Evolutionary conservation across 2,113 vertebrate species (phyloP), one percentile per base, ranked within the genome.

Genomic region (Mugil cephalus): DNA sequence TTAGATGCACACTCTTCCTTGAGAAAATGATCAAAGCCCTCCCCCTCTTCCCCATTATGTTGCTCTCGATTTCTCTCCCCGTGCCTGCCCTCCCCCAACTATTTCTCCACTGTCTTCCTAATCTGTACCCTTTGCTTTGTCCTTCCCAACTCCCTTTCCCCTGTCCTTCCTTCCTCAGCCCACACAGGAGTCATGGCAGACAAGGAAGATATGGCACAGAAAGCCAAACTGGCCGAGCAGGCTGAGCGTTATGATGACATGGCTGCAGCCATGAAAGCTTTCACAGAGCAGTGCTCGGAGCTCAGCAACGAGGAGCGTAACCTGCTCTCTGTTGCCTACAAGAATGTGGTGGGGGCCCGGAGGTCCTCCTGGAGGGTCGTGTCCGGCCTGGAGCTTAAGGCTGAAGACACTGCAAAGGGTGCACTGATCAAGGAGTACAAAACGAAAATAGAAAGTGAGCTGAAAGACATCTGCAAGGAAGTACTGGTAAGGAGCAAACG

Each of bases 231-330:
- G 94, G 94, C 97, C 10, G 97, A 99, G 94, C 97, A 98, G 94
- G 96, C 96, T 68, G 98, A 99, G 91, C 96, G 97, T 84, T 99
- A 98, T 1, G 96, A 98, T 69, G 97, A 99, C 94, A 99, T 98
- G 97, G 97, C 96, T 46, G 91, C 91, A 55, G 93, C 93, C 89
- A 99, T 99, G 98, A 99, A 98, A 90, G 83, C 88, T 7, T 95
- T 98, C 82, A 96, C 96, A 17, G 94, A 97, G 92, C 87, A 92
- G 87, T 93, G 89, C 79, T 59, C 68, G 0, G 94, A 95, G 83
- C 94, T 99, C 73, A 94, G 91, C 89, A 98, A 96, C 0, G 98
- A 99, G 92, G 96, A 98, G 92, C 96, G 98, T 90, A 99, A 99
- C 94, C 96, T 99, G 89, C 96, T 99, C 73, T 98, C 97, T 1